These are phyloP conservation scores for Stictonetta naevosa DNA, from an alignment of 2,113 vertebrate species.

Conservation along the genomic window DNA sequence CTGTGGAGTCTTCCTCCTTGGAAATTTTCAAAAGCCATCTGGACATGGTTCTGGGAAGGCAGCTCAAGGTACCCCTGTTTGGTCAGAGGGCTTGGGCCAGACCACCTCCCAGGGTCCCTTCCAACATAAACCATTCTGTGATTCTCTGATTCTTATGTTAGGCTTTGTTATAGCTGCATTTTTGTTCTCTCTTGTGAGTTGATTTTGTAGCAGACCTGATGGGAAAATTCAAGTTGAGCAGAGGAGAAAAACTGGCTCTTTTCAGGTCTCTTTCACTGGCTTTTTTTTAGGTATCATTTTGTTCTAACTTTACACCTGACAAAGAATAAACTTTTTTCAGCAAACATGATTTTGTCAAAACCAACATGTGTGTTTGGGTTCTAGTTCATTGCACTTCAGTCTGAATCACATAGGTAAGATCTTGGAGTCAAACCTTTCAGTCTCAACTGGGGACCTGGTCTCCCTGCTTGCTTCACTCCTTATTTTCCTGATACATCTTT, in stretches of 20 bases:
- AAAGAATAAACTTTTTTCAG: not conserved
- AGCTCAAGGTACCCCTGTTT: too few relatives aligned
- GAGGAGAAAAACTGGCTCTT: not conserved
- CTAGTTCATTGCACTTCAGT: not conserved
- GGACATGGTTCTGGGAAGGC: too few relatives aligned
- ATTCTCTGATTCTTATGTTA: not conserved
- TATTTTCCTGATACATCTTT: not conserved
- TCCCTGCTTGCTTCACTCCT: not conserved
- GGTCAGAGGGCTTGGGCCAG: too few relatives aligned
- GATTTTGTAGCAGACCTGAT: not conserved
- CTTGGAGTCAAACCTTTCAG: not conserved
- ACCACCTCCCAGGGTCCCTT: too few relatives aligned
- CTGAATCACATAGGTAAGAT: not conserved
- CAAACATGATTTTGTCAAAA: not conserved
- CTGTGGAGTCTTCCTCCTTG: too few relatives aligned
- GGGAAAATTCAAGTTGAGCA: not conserved
- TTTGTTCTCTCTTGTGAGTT: accelerated
- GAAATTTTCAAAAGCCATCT: too few relatives aligned
- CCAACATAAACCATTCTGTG: too few relatives aligned
- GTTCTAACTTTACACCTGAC: not conserved
- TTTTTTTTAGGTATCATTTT: not conserved
- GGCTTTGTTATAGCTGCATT: not conserved
- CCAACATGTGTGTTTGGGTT: accelerated
- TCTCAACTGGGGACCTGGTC: not conserved
- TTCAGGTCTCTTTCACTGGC: not conserved